Evolutionary conservation across 2,113 vertebrate species (phyloP).

Genomic region (Callorhinus ursinus): DNA sequence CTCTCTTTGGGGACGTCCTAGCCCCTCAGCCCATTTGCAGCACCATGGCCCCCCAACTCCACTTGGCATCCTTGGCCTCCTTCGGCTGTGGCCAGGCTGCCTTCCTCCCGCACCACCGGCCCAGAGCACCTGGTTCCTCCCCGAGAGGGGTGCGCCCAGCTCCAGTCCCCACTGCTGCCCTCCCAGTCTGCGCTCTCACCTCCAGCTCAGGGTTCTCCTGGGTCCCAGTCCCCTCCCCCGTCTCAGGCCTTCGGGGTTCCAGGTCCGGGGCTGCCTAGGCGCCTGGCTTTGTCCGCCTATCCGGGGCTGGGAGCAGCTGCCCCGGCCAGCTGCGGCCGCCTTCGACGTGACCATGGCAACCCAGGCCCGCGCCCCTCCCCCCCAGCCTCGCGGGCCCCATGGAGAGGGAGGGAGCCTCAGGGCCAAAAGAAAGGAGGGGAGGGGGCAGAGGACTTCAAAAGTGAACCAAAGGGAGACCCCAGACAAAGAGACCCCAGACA

Average conservation of each 20-base stretch:
- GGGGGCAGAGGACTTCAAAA: constrained; percentile 44
- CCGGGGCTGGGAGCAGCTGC: constrained; percentile 78
- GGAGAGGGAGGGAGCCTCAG: constrained; percentile 73
- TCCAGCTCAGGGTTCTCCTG: constrained; percentile 31
- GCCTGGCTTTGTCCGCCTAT: constrained; percentile 76
- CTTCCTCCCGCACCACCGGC: background rate
- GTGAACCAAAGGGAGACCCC: constrained; percentile 32
- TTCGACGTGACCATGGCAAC: constrained; percentile 82
- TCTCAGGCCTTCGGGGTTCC: constrained; percentile 55
- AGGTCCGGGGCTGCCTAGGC: constrained; percentile 38
- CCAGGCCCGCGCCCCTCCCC: constrained; percentile 29
- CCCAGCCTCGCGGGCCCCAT: constrained; percentile 55
- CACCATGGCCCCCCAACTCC: background rate
- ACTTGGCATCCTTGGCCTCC: background rate
- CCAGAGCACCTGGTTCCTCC: background rate
- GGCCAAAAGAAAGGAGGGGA: constrained; percentile 49
- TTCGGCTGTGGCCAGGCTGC: background rate
- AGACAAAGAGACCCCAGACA: constrained; percentile 76
- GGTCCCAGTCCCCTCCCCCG: background rate
- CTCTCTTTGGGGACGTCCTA: background rate
- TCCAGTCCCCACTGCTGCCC: background rate
- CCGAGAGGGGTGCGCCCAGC: background rate
- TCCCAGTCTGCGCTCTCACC: constrained; percentile 59
- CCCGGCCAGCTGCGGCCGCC: constrained; percentile 77
- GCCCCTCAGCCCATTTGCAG: background rate